phyloP scores from a whole-genome alignment of 2,113 vertebrate genomes.

The Prunella himalayana region DNA sequence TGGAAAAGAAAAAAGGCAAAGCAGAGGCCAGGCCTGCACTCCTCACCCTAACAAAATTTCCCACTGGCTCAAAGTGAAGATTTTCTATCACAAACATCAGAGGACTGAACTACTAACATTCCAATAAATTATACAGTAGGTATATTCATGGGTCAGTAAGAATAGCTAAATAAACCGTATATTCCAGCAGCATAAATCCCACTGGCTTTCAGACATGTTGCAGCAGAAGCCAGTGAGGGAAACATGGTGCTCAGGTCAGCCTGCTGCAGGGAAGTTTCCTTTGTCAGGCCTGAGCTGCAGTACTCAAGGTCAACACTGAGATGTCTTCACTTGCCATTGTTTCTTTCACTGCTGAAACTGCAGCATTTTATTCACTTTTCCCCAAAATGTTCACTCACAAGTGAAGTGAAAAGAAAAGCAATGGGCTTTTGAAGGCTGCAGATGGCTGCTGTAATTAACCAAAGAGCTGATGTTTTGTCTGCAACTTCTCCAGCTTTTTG shows the following conservation, averaged over 20 bases:
- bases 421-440: neutral
- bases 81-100: neutral
- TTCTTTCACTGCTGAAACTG: neutral
- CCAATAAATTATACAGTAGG: neutral
- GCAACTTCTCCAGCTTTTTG: neutral
- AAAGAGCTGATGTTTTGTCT: neutral
- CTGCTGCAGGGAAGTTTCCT: neutral
- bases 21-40: slow-evolving; percentile 7
- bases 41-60: slow-evolving; percentile 42
- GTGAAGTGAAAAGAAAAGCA: neutral
- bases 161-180: slow-evolving; percentile 12
- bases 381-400: neutral
- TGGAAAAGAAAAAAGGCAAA: slow-evolving; percentile 45
- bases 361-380: neutral
- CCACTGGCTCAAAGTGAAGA: neutral
- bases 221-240: neutral
- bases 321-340: accelerated
- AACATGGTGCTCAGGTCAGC: neutral
- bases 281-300: accelerated
- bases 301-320: accelerated
- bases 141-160: neutral
- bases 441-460: neutral
- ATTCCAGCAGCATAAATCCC: neutral
- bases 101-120: neutral
- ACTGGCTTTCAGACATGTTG: neutral